A percentile compares a stretch with the other conserved stretches of the same genome.
phyloP scores from a whole-genome alignment of 2,888 invertebrate species.

The Gisinianus flammeolus region DNA sequence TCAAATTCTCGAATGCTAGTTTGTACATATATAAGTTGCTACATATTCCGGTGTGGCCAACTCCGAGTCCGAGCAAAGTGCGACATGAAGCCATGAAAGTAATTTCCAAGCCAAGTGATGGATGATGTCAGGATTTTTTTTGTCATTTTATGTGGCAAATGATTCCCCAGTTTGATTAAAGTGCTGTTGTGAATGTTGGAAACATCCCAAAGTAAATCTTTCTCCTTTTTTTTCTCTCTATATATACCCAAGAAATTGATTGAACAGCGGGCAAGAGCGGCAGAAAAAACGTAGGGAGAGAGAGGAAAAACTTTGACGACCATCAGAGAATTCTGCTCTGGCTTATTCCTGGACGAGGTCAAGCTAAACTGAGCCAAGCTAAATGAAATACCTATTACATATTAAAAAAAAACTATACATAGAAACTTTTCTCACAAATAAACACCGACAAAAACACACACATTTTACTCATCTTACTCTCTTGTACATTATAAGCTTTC shows the following conservation, averaged over 20 bases:
- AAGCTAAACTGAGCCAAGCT: not conserved
- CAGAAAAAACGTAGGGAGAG: not conserved
- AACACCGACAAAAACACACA: too few relatives aligned
- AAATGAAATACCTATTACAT: conserved; percentile 3
- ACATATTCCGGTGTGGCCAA: too few relatives aligned
- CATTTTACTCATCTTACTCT: too few relatives aligned
- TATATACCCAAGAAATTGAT: conserved; percentile 8
- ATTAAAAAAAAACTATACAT: too few relatives aligned
- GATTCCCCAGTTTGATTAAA: conserved; percentile 16
- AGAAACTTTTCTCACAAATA: too few relatives aligned
- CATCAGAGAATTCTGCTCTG: too few relatives aligned
- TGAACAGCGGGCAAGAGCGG: not conserved
- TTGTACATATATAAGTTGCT: too few relatives aligned
- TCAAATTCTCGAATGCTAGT: too few relatives aligned
- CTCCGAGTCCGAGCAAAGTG: too few relatives aligned
- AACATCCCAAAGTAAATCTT: not conserved
- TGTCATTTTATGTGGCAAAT: conserved; percentile 10
- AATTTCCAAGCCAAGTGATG: conserved; percentile 2
- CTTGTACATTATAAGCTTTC: too few relatives aligned
- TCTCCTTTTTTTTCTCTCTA: not conserved
- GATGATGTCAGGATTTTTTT: conserved; percentile 19
- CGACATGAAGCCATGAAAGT: too few relatives aligned
- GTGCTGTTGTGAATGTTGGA: conserved; percentile 13
- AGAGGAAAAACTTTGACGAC: not conserved
- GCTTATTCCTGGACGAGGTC: too few relatives aligned